Percentiles rank a stretch among this genome's conserved stretches.
Evolutionary conservation across 2,888 invertebrate genomes (phyloP).

Genomic region (Galerucella nymphaeae): DNA sequence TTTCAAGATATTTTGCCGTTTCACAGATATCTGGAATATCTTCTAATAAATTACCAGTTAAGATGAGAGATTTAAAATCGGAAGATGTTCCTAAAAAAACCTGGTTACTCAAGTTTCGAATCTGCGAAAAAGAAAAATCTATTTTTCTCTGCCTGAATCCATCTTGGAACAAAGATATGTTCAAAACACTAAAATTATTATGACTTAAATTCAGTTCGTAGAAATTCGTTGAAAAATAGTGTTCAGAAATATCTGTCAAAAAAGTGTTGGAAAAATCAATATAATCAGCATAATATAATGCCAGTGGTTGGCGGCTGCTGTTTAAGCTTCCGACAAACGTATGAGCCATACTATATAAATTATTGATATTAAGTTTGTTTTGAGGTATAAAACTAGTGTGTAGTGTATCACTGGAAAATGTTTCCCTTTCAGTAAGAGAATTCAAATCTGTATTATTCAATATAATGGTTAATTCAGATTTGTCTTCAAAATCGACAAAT

Average conservation of each 20-base stretch:
- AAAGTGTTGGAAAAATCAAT: constrained; percentile 16
- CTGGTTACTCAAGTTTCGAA: constrained; percentile 12
- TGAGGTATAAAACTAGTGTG: constrained; percentile 11
- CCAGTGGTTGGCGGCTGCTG: neutral
- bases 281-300: no score
- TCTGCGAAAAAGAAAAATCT: constrained; percentile 18
- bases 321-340: neutral
- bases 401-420: neutral
- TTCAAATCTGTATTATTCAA: neutral
- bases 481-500: neutral
- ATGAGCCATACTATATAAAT: neutral
- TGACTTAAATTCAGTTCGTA: constrained; percentile 19
- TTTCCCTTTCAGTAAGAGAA: neutral
- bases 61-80: neutral
- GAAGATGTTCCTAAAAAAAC: neutral
- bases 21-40: neutral
- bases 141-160: neutral
- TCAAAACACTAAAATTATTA: constrained; percentile 14
- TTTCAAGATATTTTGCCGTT: neutral
- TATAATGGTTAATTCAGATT: neutral
- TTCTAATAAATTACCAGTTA: neutral
- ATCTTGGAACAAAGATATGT: neutral
- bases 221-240: neutral
- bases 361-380: neutral
- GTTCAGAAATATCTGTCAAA: neutral